Evolutionary conservation across 2,888 invertebrate genomes (phyloP), one percentile per base, ranked within the genome.

Genomic region (Dyspetes luteomarginatus): DNA sequence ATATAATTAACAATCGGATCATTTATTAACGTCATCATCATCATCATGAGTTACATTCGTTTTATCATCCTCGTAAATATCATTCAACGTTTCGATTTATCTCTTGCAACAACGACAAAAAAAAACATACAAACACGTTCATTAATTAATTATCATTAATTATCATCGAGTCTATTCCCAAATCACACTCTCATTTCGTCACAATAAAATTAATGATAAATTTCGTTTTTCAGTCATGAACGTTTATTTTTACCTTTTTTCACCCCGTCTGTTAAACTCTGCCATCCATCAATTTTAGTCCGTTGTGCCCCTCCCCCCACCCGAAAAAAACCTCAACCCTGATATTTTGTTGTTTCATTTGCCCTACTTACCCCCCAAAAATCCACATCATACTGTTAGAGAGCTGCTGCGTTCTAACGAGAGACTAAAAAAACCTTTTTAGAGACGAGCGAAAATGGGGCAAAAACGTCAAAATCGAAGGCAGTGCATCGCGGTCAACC

Each of bases 401-500:
- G 56, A 68, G 60, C 55, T 67, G 48, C 45, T 52, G 72, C 12
- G 41, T 68, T 72, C 30, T 76, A 76, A 76, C 19, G 48, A 64
- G 64, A 69, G 69, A 24, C 58, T 52, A 68, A 28, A 56, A 71
- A 77, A 50, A 55, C 73, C 45, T 75, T 68, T 71, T 58, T 67
- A 78, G 78, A 69, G 73, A 65, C 68, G 73, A 62, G 73, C 75
- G 78, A 84, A 75, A 50, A 19, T 62, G 73, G 82, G 82, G 26
- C 64, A 77, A 74, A 77, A 76, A 64, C 67, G 80, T 72, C 78
- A 76, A 74, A 78, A 56, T 74, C 80, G 80, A 75, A 78, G 78
- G 74, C 64, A 64, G 81, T 80, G 71, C 80, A 82, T 81, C 83
- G 76, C 83, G 80, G 76, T 62, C 72, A 36, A 43, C 76, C 72